Conservation (phyloP, 2,113 vertebrate species). For the Gymnarchus niloticus region DNA sequence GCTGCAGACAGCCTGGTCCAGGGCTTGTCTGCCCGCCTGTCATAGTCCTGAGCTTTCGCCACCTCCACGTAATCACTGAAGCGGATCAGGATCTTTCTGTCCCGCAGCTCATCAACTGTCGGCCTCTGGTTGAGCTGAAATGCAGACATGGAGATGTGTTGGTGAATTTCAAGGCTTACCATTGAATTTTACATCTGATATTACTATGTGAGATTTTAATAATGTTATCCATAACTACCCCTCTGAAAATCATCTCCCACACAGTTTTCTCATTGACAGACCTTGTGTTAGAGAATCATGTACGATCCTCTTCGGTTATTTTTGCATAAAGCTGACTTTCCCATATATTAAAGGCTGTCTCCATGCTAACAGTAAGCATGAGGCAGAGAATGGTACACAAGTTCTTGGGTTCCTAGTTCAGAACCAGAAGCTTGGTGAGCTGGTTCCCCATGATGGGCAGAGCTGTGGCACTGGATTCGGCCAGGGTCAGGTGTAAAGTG, state of each 20-base stretch:
- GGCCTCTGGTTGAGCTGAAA: slow-evolving; percentile 90
- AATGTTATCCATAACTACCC: background rate
- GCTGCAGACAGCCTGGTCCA: slow-evolving; percentile 93
- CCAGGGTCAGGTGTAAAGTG: background rate
- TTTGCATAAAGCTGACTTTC: background rate
- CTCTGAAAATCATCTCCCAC: background rate
- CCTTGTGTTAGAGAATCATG: background rate
- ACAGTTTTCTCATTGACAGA: background rate
- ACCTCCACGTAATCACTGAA: slow-evolving; percentile 98
- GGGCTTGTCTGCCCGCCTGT: slow-evolving; percentile 91
- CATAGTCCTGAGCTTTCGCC: slow-evolving; percentile 97
- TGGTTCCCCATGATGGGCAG: background rate
- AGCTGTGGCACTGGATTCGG: background rate
- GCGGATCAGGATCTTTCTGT: slow-evolving; percentile 94
- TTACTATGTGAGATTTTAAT: background rate
- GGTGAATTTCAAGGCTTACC: background rate
- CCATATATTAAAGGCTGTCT: background rate
- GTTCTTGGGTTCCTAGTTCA: too few relatives aligned
- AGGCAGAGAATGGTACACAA: too few relatives aligned
- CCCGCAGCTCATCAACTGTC: slow-evolving; percentile 89
- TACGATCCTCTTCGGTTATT: background rate
- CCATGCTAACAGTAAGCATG: too few relatives aligned
- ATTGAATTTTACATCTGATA: background rate
- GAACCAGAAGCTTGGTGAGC: background rate
- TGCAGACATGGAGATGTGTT: background rate